Evolutionary conservation across 1,140 invertebrate genomes (phyloP), one percentile per base, ranked within the genome.

Genomic region (Colletes gigas): DNA sequence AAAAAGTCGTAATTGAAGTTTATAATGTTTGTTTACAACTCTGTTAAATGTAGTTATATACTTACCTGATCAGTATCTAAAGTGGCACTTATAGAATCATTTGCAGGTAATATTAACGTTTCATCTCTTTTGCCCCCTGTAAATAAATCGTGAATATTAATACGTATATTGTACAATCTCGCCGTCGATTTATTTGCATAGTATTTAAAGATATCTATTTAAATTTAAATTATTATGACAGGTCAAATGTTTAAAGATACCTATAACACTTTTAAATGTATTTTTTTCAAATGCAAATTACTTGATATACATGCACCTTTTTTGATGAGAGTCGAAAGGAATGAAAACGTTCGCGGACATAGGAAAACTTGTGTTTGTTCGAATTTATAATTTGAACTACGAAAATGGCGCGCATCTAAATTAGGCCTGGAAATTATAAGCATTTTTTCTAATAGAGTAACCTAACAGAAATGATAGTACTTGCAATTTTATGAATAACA

Each of bases 71-170:
- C 95, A 7, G 96, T 96, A 90, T 96, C 95, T 10, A 99, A 94
- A 78, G 98, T 99, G 75, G 96, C 96, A 94, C 98, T 99, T 63
- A 99, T 94, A 14, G 99, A 99, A 94, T 99, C 98, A 94, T 99
- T 99, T 47, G 98, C 93, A n/a, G 99, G 99, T 76, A 99, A 94
- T 90, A 99, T 98, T 82, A 99, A 94, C 67, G 97, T 93, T 92
- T 99, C 98, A 94, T 99, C 95, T 87, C 96, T 94, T 94, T 99
- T 99, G 14, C 99, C 99, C 99, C 98, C 97, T 98, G 84, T 87
- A 94, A 95, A 90, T 86, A 88, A 83, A 78, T 55, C 30, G 21
- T 7, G 17, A 57, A 57, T 70, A 30, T 15, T 5, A n/a, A 21
- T 4, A 1, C 17, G 21, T 8, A n/a, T 21, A 39, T 8, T 41